A percentile compares a stretch with the other conserved stretches of the same genome.
Conservation (phyloP, 2,797 vertebrate species). For the Petrocephalus sullivani region DNA sequence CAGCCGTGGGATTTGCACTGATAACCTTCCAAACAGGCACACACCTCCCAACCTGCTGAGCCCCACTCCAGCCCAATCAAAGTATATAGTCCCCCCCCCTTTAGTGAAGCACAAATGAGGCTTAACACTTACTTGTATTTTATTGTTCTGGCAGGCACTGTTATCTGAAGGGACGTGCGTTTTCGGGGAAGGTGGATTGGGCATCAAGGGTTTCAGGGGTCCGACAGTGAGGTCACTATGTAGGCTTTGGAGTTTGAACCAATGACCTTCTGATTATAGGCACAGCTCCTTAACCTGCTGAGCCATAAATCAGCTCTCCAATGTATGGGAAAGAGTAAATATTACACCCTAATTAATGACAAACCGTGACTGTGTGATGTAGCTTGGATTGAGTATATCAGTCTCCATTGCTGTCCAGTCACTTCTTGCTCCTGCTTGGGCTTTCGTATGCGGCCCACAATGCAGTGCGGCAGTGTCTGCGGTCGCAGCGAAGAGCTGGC, state of each 20-base stretch:
- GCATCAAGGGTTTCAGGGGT: not conserved
- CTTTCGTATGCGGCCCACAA: not conserved
- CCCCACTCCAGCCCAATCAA: not conserved
- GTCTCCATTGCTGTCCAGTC: not conserved
- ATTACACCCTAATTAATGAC: not conserved
- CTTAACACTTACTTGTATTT: not conserved
- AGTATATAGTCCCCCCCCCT: not conserved
- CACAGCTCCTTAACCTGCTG: not conserved
- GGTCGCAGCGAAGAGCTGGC: not conserved
- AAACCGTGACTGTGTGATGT: not conserved
- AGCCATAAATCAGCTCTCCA: not conserved
- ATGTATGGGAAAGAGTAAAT: not conserved
- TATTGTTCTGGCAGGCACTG: not conserved
- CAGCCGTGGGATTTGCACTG: no score
- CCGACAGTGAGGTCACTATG: not conserved
- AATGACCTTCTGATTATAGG: not conserved
- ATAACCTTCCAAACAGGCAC: no score
- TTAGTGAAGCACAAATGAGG: not conserved
- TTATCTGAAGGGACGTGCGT: not conserved
- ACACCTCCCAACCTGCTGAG: no score
- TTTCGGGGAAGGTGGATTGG: not conserved
- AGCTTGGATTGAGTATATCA: not conserved
- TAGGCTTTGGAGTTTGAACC: not conserved
- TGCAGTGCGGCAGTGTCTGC: not conserved
- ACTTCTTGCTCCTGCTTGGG: not conserved